Conservation (phyloP, 2,113 vertebrate genomes). For the Gymnarchus niloticus region DNA sequence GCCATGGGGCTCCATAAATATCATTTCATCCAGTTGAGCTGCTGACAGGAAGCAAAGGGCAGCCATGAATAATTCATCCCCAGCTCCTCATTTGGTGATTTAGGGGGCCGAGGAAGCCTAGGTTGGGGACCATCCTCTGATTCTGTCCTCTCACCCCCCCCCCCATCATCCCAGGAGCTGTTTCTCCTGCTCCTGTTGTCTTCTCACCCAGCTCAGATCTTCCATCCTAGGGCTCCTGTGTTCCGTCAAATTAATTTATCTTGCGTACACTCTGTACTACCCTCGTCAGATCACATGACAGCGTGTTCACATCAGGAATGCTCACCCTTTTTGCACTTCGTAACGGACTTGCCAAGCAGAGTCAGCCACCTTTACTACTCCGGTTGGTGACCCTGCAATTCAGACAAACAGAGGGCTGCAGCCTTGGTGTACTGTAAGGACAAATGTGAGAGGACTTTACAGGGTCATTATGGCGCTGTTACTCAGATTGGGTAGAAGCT, state of each 20-base stretch:
- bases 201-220: background rate
- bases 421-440: background rate
- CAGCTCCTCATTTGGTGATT: slow-evolving; percentile 51
- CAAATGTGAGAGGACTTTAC: background rate
- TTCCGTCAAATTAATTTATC: background rate
- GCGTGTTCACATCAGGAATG: background rate
- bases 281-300: background rate
- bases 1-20: slow-evolving; percentile 73
- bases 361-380: background rate
- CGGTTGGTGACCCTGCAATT: no score
- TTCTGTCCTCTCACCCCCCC: slow-evolving; percentile 30
- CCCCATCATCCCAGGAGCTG: background rate
- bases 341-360: background rate
- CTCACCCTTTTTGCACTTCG: background rate
- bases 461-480: background rate
- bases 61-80: slow-evolving; percentile 69
- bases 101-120: slow-evolving; percentile 34
- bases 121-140: background rate
- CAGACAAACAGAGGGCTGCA: background rate
- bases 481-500: background rate
- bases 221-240: background rate
- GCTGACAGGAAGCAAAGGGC: slow-evolving; percentile 68
- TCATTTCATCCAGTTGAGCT: slow-evolving; percentile 67
- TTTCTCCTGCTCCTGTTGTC: background rate
- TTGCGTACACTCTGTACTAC: no score